Conservation (phyloP, 1,140 invertebrate species). For the Brachystomella parvula region DNA sequence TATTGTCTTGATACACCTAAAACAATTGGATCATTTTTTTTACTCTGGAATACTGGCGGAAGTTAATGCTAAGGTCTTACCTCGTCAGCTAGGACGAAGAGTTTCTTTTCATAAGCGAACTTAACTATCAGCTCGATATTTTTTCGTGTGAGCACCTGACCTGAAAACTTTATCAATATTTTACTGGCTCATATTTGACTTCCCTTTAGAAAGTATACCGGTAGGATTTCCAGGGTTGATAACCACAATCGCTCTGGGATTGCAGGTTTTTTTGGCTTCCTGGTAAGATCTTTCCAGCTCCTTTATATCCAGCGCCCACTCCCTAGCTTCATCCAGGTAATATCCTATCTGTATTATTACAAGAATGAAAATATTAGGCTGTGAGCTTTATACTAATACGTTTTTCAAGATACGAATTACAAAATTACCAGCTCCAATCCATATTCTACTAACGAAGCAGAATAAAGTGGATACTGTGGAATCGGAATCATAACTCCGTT, state of each 20-base stretch:
- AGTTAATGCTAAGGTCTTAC: conserved; percentile 46
- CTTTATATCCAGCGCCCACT: conserved; percentile 70
- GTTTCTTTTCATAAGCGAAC: conserved; percentile 77
- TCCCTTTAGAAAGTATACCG: conserved; percentile 48
- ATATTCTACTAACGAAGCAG: conserved; percentile 85
- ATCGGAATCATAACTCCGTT: conserved; percentile 90
- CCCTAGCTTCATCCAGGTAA: conserved; percentile 80
- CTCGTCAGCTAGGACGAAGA: conserved; percentile 92
- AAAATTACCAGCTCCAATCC: conserved; percentile 49
- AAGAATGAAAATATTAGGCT: background rate
- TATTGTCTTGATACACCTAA: conserved; percentile 81
- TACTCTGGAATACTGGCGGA: background rate
- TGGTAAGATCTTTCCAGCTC: conserved; percentile 73
- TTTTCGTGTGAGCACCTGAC: conserved; percentile 70
- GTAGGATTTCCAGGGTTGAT: conserved; percentile 99
- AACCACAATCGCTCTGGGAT: conserved; percentile 80
- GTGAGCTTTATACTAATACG: background rate
- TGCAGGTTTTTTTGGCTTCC: conserved; percentile 57
- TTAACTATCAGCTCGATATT: conserved; percentile 90
- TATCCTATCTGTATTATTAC: conserved; percentile 61
- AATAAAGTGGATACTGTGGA: conserved; percentile 96
- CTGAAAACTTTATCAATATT: conserved; percentile 37
- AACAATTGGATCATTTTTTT: conserved; percentile 1
- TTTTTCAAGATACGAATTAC: background rate
- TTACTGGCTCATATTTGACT: background rate